Percentiles rank a stretch among this genome's conserved stretches.
phyloP scores from a whole-genome alignment of 2,888 invertebrate species.

The Helicoverpa assulta region DNA sequence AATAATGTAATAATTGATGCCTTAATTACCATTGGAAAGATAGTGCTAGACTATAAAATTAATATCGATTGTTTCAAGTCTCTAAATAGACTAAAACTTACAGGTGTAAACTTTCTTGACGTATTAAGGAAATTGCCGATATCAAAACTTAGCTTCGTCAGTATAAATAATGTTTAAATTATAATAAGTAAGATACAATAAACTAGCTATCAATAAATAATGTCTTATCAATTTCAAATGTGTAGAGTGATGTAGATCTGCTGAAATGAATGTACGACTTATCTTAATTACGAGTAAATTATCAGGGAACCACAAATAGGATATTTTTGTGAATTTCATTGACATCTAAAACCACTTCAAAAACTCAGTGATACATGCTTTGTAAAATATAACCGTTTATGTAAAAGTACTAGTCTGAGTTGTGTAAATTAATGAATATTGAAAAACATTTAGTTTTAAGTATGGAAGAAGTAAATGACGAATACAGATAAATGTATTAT shows the following conservation, averaged over 20 bases:
- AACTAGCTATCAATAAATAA: constrained; percentile 11
- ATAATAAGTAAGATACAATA: neutral
- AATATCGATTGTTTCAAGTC: neutral
- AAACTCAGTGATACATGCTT: neutral
- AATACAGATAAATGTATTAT: constrained; percentile 27
- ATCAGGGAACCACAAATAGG: neutral
- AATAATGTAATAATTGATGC: neutral
- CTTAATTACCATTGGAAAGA: neutral
- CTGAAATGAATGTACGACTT: constrained; percentile 15
- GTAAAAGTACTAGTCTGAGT: neutral
- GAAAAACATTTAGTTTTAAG: neutral
- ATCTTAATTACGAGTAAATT: neutral
- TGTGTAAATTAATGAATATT: neutral
- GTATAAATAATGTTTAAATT: neutral
- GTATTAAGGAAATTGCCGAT: neutral
- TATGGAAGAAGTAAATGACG: constrained; percentile 11
- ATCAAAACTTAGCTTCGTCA: neutral
- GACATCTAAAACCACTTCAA: neutral
- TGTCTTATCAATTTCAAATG: constrained; percentile 11
- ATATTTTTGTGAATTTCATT: neutral
- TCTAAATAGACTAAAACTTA: no score
- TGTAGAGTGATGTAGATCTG: neutral
- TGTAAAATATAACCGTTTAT: neutral
- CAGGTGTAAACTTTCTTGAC: no score
- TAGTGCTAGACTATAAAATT: neutral